Conservation (phyloP, 2,113 vertebrate species). For the Canis aureus region DNA sequence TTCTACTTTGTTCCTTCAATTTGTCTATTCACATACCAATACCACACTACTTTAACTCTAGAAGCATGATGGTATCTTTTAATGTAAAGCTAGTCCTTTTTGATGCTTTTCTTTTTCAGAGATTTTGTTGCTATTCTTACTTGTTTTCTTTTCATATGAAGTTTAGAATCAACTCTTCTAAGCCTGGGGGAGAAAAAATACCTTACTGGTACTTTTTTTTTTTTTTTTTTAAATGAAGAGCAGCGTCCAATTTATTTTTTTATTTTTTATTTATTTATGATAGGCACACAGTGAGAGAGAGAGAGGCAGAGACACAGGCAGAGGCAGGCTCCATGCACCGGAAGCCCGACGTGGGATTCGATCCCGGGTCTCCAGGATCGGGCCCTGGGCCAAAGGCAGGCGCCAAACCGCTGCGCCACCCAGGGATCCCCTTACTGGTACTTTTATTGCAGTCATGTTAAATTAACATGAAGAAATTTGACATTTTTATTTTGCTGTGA, state of each 20-base stretch:
- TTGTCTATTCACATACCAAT: neutral
- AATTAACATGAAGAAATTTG: neutral
- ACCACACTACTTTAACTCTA: neutral
- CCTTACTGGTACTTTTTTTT: neutral
- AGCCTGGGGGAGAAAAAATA: neutral
- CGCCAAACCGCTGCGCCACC: too few species aligned
- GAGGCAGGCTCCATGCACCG: too few species aligned
- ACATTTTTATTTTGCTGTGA: neutral
- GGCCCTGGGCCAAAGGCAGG: too few species aligned
- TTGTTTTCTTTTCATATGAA: neutral
- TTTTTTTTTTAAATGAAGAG: too few species aligned
- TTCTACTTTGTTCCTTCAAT: neutral
- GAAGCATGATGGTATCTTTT: neutral
- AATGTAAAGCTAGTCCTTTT: neutral
- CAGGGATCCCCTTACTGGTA: neutral
- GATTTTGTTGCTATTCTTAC: neutral
- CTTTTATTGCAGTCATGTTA: neutral
- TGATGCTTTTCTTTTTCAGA: neutral
- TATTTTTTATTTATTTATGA: too few species aligned
- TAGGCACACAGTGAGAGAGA: too few species aligned
- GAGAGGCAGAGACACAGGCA: too few species aligned
- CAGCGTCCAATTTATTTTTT: too few species aligned
- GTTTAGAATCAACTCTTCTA: neutral
- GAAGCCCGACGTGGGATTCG: too few species aligned
- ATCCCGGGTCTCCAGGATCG: too few species aligned